phyloP scores from a whole-genome alignment of 2,797 vertebrate species.

The Liparis tanakae region DNA sequence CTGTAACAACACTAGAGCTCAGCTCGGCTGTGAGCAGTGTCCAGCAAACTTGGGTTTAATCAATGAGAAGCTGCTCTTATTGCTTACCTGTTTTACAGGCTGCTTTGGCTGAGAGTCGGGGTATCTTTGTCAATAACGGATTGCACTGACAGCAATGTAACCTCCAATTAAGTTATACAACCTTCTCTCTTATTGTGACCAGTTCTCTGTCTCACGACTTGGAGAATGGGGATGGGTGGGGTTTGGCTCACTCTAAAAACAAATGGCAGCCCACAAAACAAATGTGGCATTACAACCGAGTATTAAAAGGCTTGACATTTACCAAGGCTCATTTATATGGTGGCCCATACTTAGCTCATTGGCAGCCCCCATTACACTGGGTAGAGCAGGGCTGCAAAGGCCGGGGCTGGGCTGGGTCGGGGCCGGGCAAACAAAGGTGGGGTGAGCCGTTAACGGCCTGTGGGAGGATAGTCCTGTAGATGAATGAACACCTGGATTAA shows the following conservation, averaged over 20 bases:
- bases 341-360: constrained; percentile 63
- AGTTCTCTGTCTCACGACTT: constrained; percentile 42
- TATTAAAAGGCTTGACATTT: constrained; percentile 81
- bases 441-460: constrained; percentile 62
- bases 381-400: constrained; percentile 47
- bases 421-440: constrained; percentile 56
- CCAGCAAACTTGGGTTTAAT: constrained; percentile 53
- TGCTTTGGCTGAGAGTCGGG: constrained; percentile 38
- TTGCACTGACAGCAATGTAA: constrained; percentile 57
- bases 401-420: constrained; percentile 17
- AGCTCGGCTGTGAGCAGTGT: constrained; percentile 24
- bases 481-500: constrained; percentile 83
- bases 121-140: constrained; percentile 57
- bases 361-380: constrained; percentile 61
- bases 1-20: constrained; percentile 45
- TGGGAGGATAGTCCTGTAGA: constrained; percentile 74
- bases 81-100: constrained; percentile 64
- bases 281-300: constrained; percentile 70
- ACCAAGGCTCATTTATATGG: constrained; percentile 75
- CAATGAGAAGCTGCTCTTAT: constrained; percentile 58
- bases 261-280: constrained; percentile 74
- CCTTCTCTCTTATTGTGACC: constrained; percentile 45
- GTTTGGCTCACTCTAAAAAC: constrained; percentile 62
- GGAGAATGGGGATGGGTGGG: constrained; percentile 13
- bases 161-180: constrained; percentile 60